Evolutionary conservation across 2,113 vertebrate species (phyloP).

Genomic region (Acanthisitta chloris): DNA sequence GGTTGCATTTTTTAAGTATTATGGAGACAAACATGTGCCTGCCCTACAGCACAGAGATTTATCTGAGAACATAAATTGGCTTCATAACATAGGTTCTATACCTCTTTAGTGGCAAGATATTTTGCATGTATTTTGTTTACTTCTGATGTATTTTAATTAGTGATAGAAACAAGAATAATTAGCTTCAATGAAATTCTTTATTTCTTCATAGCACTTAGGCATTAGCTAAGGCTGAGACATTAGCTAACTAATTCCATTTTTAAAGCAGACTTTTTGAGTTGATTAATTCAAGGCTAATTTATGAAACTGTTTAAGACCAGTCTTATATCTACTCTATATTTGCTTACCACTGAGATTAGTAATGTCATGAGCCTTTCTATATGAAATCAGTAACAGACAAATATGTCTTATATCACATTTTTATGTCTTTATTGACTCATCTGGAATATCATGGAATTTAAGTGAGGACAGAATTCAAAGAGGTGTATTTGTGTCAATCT

Average conservation of each 20-base stretch:
- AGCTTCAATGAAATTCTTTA: background rate
- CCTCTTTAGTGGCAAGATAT: background rate
- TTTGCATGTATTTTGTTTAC: conserved; percentile 19
- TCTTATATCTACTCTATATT: background rate
- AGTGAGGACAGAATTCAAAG: conserved; percentile 6
- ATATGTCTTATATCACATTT: background rate
- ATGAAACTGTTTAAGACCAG: background rate
- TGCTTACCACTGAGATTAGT: background rate
- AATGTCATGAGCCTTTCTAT: background rate
- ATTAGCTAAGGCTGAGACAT: background rate
- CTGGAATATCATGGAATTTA: background rate
- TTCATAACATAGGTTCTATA: background rate
- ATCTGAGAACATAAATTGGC: background rate
- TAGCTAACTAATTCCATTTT: conserved; percentile 7
- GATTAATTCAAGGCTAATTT: conserved; percentile 21
- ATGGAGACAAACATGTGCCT: background rate
- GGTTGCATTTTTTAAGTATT: background rate
- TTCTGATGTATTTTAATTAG: conserved; percentile 33
- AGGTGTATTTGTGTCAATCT: background rate
- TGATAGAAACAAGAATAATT: background rate
- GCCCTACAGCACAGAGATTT: background rate
- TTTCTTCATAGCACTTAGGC: background rate
- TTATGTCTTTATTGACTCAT: background rate
- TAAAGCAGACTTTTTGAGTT: background rate
- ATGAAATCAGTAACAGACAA: background rate